Percentiles rank a stretch among this genome's conserved stretches.
phyloP scores from a whole-genome alignment of 2,888 invertebrate genomes.

The Marasmarcha lunaedactyla region DNA sequence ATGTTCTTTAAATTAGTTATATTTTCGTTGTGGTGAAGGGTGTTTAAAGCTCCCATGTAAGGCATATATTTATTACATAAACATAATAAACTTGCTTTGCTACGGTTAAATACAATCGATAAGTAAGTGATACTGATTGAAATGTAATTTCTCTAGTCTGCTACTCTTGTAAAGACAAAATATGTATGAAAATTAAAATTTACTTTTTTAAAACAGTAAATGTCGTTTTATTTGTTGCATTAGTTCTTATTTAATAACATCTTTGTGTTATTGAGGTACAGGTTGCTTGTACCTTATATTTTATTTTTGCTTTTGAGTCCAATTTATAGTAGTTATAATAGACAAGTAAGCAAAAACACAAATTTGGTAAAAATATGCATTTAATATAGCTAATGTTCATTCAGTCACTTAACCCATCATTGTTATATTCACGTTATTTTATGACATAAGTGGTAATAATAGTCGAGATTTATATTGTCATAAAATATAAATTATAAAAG shows the following conservation, averaged over 20 bases:
- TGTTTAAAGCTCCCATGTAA: slow-evolving; percentile 17
- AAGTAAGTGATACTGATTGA: slow-evolving; percentile 42
- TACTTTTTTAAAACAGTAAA: slow-evolving; percentile 56
- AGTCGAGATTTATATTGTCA: too few species aligned
- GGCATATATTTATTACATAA: slow-evolving; percentile 25
- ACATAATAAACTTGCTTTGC: slow-evolving; percentile 34
- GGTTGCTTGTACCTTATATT: slow-evolving; percentile 29
- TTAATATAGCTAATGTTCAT: too few species aligned
- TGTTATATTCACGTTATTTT: too few species aligned
- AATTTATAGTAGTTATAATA: too few species aligned
- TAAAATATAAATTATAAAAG: too few species aligned
- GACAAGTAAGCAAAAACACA: too few species aligned
- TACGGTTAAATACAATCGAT: slow-evolving; percentile 34
- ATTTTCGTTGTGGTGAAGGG: slow-evolving; percentile 37
- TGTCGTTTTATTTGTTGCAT: slow-evolving; percentile 60
- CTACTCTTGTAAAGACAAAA: slow-evolving; percentile 62
- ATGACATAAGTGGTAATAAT: too few species aligned
- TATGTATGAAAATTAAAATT: slow-evolving; percentile 54
- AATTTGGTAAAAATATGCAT: too few species aligned
- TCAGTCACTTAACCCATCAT: too few species aligned
- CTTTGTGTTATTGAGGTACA: too few species aligned
- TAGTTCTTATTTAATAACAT: too few species aligned
- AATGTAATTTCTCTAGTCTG: slow-evolving; percentile 67
- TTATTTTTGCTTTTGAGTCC: slow-evolving; percentile 20
- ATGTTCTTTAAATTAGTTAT: slow-evolving; percentile 14